phyloP scores from a whole-genome alignment of 2,113 vertebrate genomes.

The Drymodes brunneopygia region DNA sequence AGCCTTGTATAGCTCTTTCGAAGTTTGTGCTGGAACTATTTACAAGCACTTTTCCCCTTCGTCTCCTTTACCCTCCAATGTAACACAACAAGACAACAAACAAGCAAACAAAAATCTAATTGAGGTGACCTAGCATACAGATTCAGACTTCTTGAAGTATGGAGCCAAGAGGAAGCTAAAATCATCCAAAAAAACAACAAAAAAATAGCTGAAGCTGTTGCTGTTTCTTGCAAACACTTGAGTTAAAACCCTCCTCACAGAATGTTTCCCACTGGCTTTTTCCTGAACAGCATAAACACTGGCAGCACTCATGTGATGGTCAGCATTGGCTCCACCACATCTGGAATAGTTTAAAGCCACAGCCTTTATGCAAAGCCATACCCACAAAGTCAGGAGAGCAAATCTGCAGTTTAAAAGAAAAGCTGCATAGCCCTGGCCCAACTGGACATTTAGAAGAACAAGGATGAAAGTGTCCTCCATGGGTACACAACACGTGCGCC shows the following conservation, averaged over 20 bases:
- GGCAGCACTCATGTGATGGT: neutral
- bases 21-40: neutral
- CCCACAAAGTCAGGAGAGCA: neutral
- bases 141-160: neutral
- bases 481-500: accelerated
- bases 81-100: neutral
- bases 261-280: neutral
- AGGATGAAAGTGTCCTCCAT: neutral
- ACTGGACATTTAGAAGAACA: neutral
- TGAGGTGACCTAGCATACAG: neutral
- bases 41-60: neutral
- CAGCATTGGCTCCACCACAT: neutral
- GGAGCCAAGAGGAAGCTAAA: neutral
- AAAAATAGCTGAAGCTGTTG: neutral
- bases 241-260: neutral
- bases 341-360: neutral
- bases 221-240: neutral
- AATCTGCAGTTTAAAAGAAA: neutral
- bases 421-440: neutral
- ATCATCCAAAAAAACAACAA: too few species aligned
- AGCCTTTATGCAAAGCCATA: neutral
- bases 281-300: neutral
- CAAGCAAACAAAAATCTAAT: neutral
- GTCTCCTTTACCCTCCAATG: neutral
- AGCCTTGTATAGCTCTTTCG: neutral